Percentiles rank a stretch among this genome's conserved stretches.
phyloP scores from a whole-genome alignment of 2,113 vertebrate genomes.

The Myotis davidii region DNA sequence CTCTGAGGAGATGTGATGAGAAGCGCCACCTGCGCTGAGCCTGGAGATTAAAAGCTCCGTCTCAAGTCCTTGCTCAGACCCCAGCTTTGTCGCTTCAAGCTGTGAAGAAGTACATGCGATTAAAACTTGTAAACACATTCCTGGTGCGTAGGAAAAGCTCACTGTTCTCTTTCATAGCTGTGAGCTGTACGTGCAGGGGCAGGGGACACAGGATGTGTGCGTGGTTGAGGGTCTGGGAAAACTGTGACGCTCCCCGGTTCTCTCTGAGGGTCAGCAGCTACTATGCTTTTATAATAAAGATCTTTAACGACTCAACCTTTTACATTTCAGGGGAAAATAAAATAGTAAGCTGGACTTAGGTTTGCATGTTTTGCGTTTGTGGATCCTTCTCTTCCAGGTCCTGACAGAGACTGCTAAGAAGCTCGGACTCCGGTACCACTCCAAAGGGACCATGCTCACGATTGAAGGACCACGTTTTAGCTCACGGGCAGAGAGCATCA shows the following conservation, averaged over 20 bases:
- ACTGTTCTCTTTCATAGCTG: neutral
- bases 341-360: neutral
- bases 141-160: neutral
- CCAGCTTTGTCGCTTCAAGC: neutral
- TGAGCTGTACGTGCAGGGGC: neutral
- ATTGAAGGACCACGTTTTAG: conserved; percentile 98
- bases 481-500: conserved; percentile 93
- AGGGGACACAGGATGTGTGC: neutral
- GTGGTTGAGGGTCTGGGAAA: neutral
- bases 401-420: conserved; percentile 91
- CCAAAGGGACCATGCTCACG: conserved; percentile 93
- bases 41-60: neutral
- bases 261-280: neutral
- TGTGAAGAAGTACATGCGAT: neutral
- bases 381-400: conserved; percentile 85
- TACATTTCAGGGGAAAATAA: neutral
- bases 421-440: conserved; percentile 93
- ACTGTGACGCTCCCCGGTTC: neutral
- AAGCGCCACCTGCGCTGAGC: neutral
- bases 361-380: conserved; percentile 8
- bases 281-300: neutral
- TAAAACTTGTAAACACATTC: neutral
- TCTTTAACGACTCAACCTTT: neutral
- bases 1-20: neutral
- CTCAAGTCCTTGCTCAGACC: neutral